Evolutionary conservation across 2,113 vertebrate genomes (phyloP), one percentile per base, ranked within the genome.

Genomic region (Rhineura floridana): DNA sequence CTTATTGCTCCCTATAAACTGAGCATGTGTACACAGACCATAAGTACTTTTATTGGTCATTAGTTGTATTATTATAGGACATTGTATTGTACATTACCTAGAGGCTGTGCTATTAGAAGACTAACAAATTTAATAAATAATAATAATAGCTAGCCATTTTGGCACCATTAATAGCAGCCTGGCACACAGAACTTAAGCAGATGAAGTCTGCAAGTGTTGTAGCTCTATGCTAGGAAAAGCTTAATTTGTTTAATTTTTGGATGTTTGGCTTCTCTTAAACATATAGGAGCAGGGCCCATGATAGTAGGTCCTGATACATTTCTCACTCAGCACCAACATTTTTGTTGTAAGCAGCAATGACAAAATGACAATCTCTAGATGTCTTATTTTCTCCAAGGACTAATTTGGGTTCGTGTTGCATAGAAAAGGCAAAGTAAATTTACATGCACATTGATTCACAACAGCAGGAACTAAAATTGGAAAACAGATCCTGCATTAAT

Each of bases 401-500:
- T 21, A 79, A 63, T 23, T 55, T 46, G 73, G 36, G 28, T 33
- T 59, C 70, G 73, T 76, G 2, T 0, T 39, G 25, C 72, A 81
- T 48, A 73, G 42, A 48, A 39, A 6, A 80, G 88, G 50, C 46
- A 81, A 84, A 65, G 28, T 1, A 59, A 46, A 6, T 67, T 77
- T 46, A 10, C 42, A 0, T 2, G 36, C 63, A 1, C 0, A 4
- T 36, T 7, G 50, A 90, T 21, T 67, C 78, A 81, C 76, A 85
- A 48, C 9, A 6, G 28, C 0, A 17, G 83, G 78, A 73, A 72
- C 19, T 7, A 6, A 62, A 86, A 82, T 0, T 44, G 55, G 73
- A 87, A 81, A 69, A 59, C 85, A 55, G 52, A 23, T 81, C 85
- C 88, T 84, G 78, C 23, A 17, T 67, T 91, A 84, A 88, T 23